A percentile compares a stretch with the other conserved stretches of the same genome.
These are phyloP conservation scores for Heteromyza rotundicornis DNA, from an alignment of 2,888 invertebrate species.

Conservation along the genomic window DNA sequence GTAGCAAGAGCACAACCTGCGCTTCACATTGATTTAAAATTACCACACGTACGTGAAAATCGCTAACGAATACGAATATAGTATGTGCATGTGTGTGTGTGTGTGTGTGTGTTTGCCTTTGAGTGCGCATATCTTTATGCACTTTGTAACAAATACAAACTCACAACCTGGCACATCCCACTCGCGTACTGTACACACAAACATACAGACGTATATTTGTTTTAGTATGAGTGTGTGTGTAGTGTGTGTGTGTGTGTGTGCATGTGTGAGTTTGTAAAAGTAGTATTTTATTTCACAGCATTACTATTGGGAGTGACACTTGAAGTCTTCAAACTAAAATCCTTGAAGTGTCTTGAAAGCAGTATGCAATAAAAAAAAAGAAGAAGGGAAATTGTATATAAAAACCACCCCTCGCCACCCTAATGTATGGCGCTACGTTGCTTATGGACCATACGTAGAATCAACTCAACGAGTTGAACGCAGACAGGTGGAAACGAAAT, in stretches of 20 bases:
- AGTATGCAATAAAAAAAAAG: too few relatives aligned
- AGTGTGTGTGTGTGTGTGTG: not conserved
- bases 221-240: too few relatives aligned
- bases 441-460: slow-evolving; percentile 17
- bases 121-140: not conserved
- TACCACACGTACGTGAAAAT: slow-evolving; percentile 5
- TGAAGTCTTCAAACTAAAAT: not conserved
- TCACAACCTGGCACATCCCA: too few relatives aligned
- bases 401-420: too few relatives aligned
- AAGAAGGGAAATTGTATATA: too few relatives aligned
- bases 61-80: not conserved
- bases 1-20: not conserved
- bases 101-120: too few relatives aligned
- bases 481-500: slow-evolving; percentile 28
- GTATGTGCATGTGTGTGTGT: not conserved
- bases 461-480: slow-evolving; percentile 22
- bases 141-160: not conserved
- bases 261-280: not conserved
- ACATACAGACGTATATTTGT: too few relatives aligned
- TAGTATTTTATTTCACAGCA: not conserved
- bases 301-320: not conserved
- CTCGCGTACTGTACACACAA: too few relatives aligned
- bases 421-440: too few relatives aligned
- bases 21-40: slow-evolving; percentile 1
- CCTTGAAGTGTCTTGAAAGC: not conserved